Conservation (phyloP, 2,797 vertebrate genomes). For the Crocidura indochinensis region DNA sequence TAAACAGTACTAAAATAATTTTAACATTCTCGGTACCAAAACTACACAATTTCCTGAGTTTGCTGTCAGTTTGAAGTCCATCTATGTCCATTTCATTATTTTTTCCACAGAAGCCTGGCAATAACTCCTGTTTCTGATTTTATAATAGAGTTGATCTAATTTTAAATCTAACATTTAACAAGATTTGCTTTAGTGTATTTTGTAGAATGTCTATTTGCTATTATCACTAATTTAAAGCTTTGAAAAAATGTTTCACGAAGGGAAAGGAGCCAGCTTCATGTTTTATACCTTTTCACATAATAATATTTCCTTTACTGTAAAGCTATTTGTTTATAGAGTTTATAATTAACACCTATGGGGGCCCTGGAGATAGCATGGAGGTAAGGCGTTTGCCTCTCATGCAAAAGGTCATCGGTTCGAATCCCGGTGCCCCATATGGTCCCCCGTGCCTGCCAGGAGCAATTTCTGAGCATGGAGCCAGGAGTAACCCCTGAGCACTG, state of each 20-base stretch:
- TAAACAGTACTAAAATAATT: slow-evolving; percentile 86
- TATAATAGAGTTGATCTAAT: slow-evolving; percentile 11
- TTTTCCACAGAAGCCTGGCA: slow-evolving; percentile 48
- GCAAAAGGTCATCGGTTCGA: too few species aligned
- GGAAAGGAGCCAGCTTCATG: slow-evolving; percentile 54
- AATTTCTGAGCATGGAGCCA: too few species aligned
- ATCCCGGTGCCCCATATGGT: too few species aligned
- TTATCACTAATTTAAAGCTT: slow-evolving; percentile 55
- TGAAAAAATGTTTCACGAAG: slow-evolving; percentile 43
- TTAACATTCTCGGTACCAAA: slow-evolving; percentile 84
- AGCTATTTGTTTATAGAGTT: slow-evolving; percentile 65
- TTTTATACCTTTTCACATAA: slow-evolving; percentile 59
- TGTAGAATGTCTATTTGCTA: slow-evolving; percentile 57
- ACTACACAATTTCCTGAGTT: slow-evolving; percentile 52
- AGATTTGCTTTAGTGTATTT: slow-evolving; percentile 57
- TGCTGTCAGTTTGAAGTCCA: slow-evolving; percentile 4
- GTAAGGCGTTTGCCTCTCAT: too few species aligned
- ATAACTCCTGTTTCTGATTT: background rate
- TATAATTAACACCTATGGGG: slow-evolving; percentile 50
- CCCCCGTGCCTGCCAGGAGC: too few species aligned
- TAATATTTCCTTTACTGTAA: slow-evolving; percentile 45
- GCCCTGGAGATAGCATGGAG: too few species aligned
- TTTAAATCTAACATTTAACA: slow-evolving; percentile 65
- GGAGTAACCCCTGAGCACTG: too few species aligned
- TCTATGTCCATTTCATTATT: slow-evolving; percentile 50